Base-by-base conservation (phyloP, 2,888 invertebrate genomes). In the Erebia aethiops region DNA sequence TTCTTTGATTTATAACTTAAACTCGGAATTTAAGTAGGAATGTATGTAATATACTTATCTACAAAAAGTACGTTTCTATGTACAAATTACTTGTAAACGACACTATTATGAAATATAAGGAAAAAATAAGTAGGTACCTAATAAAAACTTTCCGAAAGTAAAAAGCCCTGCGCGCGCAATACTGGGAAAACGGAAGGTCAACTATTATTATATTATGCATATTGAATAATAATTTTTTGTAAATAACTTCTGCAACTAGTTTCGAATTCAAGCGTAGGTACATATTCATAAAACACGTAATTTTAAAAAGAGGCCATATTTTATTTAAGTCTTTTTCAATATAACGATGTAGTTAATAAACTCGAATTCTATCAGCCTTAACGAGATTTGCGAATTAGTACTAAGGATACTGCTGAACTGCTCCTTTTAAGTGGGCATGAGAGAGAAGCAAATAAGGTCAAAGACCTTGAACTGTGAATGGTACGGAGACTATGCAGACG, bases 1-100 rank as follows among this genome's bases (percentile, higher is more conserved):
- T 91, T 88, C 86, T 86, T 91, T 87, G 84, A 84, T 85, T 90
- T 84, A 84, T 82, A 80, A 86, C 83, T 87, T 86, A 87, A 76
- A 75, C 78, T 72, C 75, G 67, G 77, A 81, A 69, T 76, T 74
- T 13, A 72, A 73, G 70, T 76, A 78, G 77, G 80, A 80, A 80
- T 83, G 81, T 80, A 84, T 79, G 80, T 83, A 84, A 46, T 51
- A 11, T 69, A 71, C 41, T 13, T 43, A 16, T 43, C 41, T 49
- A 67, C 26, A 16, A 65, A 54, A 13, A 56, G 56, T 14, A 57
- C 43, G 14, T 67, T 67, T 58, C n/a, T 70, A 63, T 69, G 51
- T 71, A 72, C 43, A 63, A 46, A 56, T 66, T 56, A 66, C 18
- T 66, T 54, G 41, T 16, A 54, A 54, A 65, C 21, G 62, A 62